phyloP scores from a whole-genome alignment of 2,797 vertebrate species.

The Saxicola maurus region DNA sequence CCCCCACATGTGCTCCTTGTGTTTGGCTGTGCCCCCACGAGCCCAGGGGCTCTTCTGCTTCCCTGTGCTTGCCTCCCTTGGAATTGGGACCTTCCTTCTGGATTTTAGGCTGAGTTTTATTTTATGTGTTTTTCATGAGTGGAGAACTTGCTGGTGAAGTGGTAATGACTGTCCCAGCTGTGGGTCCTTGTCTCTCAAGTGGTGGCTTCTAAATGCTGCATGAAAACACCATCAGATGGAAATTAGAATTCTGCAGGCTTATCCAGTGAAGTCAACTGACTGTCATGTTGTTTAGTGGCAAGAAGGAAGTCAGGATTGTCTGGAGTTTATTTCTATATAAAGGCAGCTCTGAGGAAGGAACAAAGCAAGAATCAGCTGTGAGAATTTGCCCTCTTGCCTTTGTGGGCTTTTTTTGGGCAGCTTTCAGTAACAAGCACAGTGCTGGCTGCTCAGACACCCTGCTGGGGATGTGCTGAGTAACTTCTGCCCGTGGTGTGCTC shows the following conservation, averaged over 20 bases:
- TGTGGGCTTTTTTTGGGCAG: not conserved
- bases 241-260: not conserved
- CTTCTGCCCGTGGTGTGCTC: not conserved
- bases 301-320: not conserved
- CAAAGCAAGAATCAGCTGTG: not conserved
- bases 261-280: not conserved
- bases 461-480: accelerated
- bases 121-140: not conserved
- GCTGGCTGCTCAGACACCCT: not conserved
- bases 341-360: not conserved
- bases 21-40: accelerated
- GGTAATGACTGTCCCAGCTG: not conserved
- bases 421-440: not conserved
- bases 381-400: not conserved
- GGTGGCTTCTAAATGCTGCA: not conserved
- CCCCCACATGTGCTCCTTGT: accelerated
- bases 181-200: not conserved
- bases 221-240: not conserved
- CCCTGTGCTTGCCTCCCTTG: accelerated
- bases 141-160: not conserved
- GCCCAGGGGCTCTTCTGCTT: not conserved
- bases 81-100: not conserved
- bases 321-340: not conserved
- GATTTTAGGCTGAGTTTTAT: not conserved
- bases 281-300: not conserved